These are phyloP conservation scores for Microctonus hyperodae DNA, from an alignment of 2,888 invertebrate species.

Conservation along the genomic window DNA sequence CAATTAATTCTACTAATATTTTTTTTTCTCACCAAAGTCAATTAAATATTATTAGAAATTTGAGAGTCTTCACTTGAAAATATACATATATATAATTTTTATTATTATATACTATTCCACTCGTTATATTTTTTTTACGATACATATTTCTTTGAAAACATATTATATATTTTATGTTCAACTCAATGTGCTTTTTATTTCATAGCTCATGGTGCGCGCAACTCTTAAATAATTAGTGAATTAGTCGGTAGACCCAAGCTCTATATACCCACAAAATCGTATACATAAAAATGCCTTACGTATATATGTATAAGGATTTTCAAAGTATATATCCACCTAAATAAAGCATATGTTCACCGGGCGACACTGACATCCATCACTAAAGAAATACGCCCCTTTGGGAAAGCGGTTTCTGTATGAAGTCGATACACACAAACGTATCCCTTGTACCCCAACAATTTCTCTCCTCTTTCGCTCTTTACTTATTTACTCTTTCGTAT, in stretches of 20 bases:
- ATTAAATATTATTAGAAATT: too few relatives aligned
- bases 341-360: slow-evolving; percentile 57
- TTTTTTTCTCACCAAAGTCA: too few relatives aligned
- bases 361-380: slow-evolving; percentile 61
- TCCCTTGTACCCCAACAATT: slow-evolving; percentile 13
- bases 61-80: too few relatives aligned
- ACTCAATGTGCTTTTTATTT: background rate
- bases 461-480: slow-evolving; percentile 27
- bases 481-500: slow-evolving; percentile 2
- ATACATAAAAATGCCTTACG: slow-evolving; percentile 32
- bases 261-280: background rate
- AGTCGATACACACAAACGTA: slow-evolving; percentile 12
- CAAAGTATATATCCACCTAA: slow-evolving; percentile 40
- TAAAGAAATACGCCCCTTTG: slow-evolving; percentile 46
- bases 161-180: background rate
- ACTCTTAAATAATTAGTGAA: slow-evolving; percentile 54
- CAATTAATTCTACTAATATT: too few relatives aligned
- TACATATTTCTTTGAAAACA: background rate
- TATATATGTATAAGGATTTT: slow-evolving; percentile 42
- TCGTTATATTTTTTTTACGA: too few relatives aligned
- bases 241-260: slow-evolving; percentile 56
- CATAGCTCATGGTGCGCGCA: slow-evolving; percentile 6
- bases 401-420: slow-evolving; percentile 17
- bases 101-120: too few relatives aligned
- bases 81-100: too few relatives aligned